Evolutionary conservation across 2,113 vertebrate genomes (phyloP), one percentile per base, ranked within the genome.

Genomic region (Corythornis madagascariensis): DNA sequence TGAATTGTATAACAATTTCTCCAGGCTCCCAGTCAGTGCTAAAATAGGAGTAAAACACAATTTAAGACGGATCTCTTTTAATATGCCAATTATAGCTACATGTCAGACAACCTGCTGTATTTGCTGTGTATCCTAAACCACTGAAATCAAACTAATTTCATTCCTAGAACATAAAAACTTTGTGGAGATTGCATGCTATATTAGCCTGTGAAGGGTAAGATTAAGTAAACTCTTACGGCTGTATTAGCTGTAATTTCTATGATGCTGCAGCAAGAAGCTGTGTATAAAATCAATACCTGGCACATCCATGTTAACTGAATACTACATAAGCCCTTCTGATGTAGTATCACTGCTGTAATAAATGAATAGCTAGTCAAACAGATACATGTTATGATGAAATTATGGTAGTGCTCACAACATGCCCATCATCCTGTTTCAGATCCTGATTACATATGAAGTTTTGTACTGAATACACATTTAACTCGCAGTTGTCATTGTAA

Each of bases 71-170:
- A 10, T 57, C 14, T 40, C 25, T 82, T 29, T 56, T 55, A 61
- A 21, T 59, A 55, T 18, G 40, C 28, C 11, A 57, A 9, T 75
- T 60, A 47, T 15, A 88, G 50, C 16, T 73, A 7, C 12, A 53
- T 22, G 21, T 2, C 19, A 48, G 35, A 20, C 8, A 11, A 19
- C 7, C 25, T 57, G 10, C 31, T 0, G 0, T 81, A 28, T 74
- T 63, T 77, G 14, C 53, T 70, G 16, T 57, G 45, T 16, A 18
- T 63, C 56, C 16, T 64, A 40, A 75, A 19, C 29, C 14, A 52
- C n/a, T 33, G 73, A 89, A 84, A 64, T 24, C 7, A 50, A 72
- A 43, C 29, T 53, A 57, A 16, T 7, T 28, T 70, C 4, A 5
- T n/a, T 91, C 10, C 31, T 67, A 13, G n/a, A 73, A 57, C 19